Percentiles rank a stretch among this genome's conserved stretches.
These are phyloP conservation scores for Nettapus auritus DNA, from an alignment of 2,113 vertebrate species.

Conservation along the genomic window DNA sequence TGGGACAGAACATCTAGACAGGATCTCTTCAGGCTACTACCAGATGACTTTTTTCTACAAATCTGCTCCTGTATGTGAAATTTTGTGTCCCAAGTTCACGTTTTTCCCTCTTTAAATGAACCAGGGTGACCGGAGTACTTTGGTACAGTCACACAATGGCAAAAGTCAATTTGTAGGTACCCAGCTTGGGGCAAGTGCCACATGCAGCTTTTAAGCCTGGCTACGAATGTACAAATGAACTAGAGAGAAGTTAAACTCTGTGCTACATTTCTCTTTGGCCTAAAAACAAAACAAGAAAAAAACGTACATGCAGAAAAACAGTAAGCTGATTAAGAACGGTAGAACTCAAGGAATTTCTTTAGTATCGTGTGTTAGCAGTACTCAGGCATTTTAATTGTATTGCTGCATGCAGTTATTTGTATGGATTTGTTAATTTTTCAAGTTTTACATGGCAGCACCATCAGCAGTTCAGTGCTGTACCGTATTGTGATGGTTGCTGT, in stretches of 20 bases:
- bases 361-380: background rate
- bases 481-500: background rate
- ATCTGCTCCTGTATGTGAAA: background rate
- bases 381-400: background rate
- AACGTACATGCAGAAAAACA: background rate
- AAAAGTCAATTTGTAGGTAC: background rate
- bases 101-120: background rate
- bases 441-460: background rate
- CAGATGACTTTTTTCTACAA: background rate
- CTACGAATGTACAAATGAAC: background rate
- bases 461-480: background rate
- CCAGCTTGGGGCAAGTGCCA: background rate
- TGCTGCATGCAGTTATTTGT: background rate
- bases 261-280: background rate
- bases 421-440: background rate
- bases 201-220: background rate
- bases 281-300: background rate
- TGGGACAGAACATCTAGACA: background rate
- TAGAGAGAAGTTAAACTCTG: background rate
- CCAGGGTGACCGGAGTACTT: background rate
- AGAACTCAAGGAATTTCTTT: background rate
- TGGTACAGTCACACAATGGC: accelerated
- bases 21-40: background rate
- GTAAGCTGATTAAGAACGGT: background rate
- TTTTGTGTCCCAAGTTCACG: background rate